Conservation (phyloP, 2,888 invertebrate genomes). For the Athripsodes cinereus region DNA sequence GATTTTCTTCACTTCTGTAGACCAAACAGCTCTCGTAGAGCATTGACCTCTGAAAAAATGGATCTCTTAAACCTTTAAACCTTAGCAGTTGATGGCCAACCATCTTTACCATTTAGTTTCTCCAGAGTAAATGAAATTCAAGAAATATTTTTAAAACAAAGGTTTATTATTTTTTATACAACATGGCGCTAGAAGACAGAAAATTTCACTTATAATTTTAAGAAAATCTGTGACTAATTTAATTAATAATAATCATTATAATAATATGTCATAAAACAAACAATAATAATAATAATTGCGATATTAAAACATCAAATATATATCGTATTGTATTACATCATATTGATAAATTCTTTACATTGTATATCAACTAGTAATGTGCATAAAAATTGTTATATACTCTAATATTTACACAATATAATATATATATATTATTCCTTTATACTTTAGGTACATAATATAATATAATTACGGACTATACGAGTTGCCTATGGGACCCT, state of each 20-base stretch:
- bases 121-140: too few relatives aligned
- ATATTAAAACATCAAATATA: conserved; percentile 1
- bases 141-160: conserved; percentile 2
- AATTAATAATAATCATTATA: neutral
- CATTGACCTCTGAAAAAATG: too few relatives aligned
- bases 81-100: too few relatives aligned
- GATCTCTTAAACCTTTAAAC: too few relatives aligned
- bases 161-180: neutral
- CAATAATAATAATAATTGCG: neutral
- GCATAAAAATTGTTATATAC: neutral
- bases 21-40: too few relatives aligned
- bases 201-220: neutral
- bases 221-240: neutral
- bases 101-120: too few relatives aligned
- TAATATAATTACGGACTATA: too few relatives aligned
- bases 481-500: too few relatives aligned
- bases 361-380: neutral
- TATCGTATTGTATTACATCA: too few relatives aligned
- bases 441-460: too few relatives aligned
- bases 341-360: too few relatives aligned
- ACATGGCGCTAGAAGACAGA: conserved; percentile 2
- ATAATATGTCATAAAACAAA: neutral
- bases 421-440: neutral
- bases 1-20: too few relatives aligned
- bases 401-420: neutral